Conservation (phyloP, 1,140 invertebrate genomes). For the Leguminivora glycinivorella region DNA sequence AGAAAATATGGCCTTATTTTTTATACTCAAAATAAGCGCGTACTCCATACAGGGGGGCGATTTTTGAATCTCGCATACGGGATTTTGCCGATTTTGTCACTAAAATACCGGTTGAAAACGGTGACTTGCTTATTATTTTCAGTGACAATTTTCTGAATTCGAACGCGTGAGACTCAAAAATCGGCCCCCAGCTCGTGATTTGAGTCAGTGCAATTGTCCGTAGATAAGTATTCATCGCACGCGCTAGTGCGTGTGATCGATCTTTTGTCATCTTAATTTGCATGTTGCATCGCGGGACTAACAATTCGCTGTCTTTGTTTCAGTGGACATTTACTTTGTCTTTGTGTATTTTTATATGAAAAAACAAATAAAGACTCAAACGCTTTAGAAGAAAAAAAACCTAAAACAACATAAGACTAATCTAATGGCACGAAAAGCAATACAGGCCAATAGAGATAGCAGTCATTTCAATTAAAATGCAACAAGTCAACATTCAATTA, state of each 20-base stretch:
- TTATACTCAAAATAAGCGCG: too few relatives aligned
- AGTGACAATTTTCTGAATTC: too few relatives aligned
- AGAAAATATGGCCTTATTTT: too few relatives aligned
- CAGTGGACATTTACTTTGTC: background rate
- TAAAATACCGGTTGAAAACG: too few relatives aligned
- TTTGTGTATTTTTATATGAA: background rate
- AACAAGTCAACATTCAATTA: constrained; percentile 17
- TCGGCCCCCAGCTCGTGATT: too few relatives aligned
- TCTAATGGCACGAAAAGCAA: background rate
- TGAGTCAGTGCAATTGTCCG: background rate
- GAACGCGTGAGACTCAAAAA: too few relatives aligned
- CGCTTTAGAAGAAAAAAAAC: background rate
- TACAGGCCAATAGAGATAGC: background rate
- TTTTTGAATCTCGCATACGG: too few relatives aligned
- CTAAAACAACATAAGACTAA: background rate
- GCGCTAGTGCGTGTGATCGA: constrained; percentile 15
- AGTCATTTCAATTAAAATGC: constrained; percentile 3
- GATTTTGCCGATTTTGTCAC: too few relatives aligned
- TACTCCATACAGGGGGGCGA: too few relatives aligned
- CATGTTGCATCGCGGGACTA: constrained; percentile 19
- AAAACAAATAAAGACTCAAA: too few relatives aligned
- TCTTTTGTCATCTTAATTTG: constrained; percentile 16
- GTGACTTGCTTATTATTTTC: too few relatives aligned
- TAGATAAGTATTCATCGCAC: constrained; percentile 11
- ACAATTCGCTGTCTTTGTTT: constrained; percentile 16